These are phyloP conservation scores for Dysidea cf. avara DNA, from an alignment of 37 sponge, comb jelly and placozoan species.

Conservation along the genomic window DNA sequence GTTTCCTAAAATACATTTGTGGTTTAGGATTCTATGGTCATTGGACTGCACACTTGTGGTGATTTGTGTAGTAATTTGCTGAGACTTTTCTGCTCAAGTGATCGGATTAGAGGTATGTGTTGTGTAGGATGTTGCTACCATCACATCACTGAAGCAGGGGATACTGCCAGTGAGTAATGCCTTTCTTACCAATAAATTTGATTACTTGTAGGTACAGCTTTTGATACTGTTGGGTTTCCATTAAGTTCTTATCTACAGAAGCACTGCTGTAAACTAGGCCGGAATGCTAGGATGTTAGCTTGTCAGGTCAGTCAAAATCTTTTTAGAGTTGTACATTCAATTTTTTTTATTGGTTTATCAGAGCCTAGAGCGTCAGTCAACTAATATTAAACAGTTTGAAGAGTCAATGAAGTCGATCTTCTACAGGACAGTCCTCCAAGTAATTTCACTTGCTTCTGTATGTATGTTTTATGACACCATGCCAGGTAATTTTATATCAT, in stretches of 20 bases:
- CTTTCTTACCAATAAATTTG: not conserved
- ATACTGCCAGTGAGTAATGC: not conserved
- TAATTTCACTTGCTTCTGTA: too few species aligned
- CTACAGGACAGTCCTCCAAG: conserved; percentile 57
- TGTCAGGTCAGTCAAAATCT: too few species aligned
- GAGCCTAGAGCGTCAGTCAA: too few species aligned
- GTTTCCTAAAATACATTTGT: too few species aligned
- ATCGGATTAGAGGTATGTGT: conserved; percentile 20
- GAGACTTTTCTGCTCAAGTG: conserved; percentile 3
- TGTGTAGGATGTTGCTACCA: conserved; percentile 72
- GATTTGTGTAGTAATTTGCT: conserved; percentile 32
- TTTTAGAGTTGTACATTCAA: too few species aligned
- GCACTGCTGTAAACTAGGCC: conserved; percentile 5
- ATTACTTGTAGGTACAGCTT: conserved; percentile 1
- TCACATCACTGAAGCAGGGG: conserved; percentile 45
- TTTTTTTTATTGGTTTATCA: too few species aligned
- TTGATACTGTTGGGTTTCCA: conserved; percentile 33
- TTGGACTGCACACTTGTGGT: conserved; percentile 65
- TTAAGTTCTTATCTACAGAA: conserved; percentile 23
- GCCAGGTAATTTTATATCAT: too few species aligned
- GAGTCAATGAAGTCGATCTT: conserved; percentile 28
- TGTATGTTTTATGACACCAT: too few species aligned
- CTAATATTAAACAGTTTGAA: too few species aligned
- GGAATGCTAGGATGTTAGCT: conserved; percentile 47
- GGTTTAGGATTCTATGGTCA: too few species aligned